Evolutionary conservation across 2,888 invertebrate species (phyloP).

Genomic region (Augiades crinisus): DNA sequence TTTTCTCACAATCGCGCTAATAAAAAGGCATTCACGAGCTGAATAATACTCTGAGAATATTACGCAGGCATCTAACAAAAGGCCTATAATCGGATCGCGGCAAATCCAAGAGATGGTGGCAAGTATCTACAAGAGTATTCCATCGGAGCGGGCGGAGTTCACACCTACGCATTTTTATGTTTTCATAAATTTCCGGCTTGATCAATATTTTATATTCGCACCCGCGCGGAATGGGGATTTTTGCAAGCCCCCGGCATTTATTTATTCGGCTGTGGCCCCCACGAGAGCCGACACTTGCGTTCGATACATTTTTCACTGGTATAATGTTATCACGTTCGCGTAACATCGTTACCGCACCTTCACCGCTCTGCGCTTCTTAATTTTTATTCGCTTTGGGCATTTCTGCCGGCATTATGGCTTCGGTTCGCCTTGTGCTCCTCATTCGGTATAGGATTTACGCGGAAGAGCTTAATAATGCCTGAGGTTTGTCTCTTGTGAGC

Average conservation of each 20-base stretch:
- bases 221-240: conserved; percentile 52
- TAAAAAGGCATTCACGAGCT: background rate
- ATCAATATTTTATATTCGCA: conserved; percentile 77
- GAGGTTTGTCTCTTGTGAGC: too few relatives aligned
- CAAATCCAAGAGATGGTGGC: conserved; percentile 11
- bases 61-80: conserved; percentile 2
- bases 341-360: conserved; percentile 22
- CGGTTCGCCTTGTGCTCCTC: too few relatives aligned
- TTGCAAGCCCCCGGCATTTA: conserved; percentile 40
- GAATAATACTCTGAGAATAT: too few relatives aligned
- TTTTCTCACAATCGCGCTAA: too few relatives aligned
- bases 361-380: conserved; percentile 21
- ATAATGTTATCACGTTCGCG: conserved; percentile 66
- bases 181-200: conserved; percentile 74
- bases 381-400: conserved; percentile 12
- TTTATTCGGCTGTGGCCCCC: conserved; percentile 39
- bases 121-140: conserved; percentile 53
- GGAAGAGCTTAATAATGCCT: too few relatives aligned
- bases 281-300: conserved; percentile 40
- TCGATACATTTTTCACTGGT: conserved; percentile 69
- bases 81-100: conserved; percentile 12
- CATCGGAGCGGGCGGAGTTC: conserved; percentile 56
- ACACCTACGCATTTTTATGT: conserved; percentile 71
- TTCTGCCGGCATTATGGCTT: too few relatives aligned
- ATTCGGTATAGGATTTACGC: too few relatives aligned